Conservation (phyloP, 2,888 invertebrate genomes). For the Cheilosia vernalis region DNA sequence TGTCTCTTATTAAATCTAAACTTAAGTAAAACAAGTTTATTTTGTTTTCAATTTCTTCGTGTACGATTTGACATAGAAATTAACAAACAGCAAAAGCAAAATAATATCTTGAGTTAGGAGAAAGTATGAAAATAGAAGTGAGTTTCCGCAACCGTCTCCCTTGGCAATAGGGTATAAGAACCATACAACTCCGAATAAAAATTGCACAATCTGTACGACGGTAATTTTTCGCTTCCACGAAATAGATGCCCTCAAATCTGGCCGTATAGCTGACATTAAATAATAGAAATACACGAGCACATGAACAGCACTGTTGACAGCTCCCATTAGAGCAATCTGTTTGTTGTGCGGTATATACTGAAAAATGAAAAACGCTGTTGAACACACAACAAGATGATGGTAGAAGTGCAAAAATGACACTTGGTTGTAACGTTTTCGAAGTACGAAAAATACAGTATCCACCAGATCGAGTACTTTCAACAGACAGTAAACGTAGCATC, state of each 20-base stretch:
- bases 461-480: conserved; percentile 87
- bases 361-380: conserved; percentile 85
- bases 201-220: conserved; percentile 90
- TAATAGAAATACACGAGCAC: conserved; percentile 91
- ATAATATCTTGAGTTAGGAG: conserved; percentile 87
- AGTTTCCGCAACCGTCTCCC: conserved; percentile 85
- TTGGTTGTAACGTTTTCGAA: conserved; percentile 88
- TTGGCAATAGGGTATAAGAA: conserved; percentile 84
- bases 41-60: conserved; percentile 80
- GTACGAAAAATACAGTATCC: conserved; percentile 89
- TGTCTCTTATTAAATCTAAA: too few species aligned
- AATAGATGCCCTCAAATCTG: conserved; percentile 87
- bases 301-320: not conserved
- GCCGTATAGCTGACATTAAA: conserved; percentile 88
- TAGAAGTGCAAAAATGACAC: conserved; percentile 88
- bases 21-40: not conserved
- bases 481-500: conserved; percentile 82
- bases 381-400: conserved; percentile 88
- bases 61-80: conserved; percentile 88
- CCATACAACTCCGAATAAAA: conserved; percentile 85
- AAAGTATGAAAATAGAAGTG: conserved; percentile 85
- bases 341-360: not conserved
- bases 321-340: not conserved
- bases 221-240: conserved; percentile 95
- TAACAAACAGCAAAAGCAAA: conserved; percentile 87